Percentiles rank a stretch among this genome's conserved stretches.
phyloP scores from a whole-genome alignment of 2,888 invertebrate genomes.

The Adineta ricciae region DNA sequence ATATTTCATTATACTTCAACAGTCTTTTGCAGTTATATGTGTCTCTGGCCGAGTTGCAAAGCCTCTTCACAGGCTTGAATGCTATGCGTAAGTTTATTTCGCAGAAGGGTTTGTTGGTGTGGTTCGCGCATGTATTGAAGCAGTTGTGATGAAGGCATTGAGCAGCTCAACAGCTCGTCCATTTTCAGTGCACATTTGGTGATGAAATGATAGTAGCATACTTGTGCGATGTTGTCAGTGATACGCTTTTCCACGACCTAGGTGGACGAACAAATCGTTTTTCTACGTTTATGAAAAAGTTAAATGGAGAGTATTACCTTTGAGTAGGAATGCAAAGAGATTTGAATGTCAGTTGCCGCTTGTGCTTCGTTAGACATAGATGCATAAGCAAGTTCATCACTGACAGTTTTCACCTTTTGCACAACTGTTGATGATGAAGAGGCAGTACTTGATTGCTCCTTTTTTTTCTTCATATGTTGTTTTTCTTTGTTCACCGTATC shows the following conservation, averaged over 20 bases:
- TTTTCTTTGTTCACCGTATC: neutral
- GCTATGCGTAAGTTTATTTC: neutral
- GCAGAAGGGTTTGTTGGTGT: neutral
- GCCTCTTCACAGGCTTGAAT: neutral
- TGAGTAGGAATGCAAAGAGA: neutral
- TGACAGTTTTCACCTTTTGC: neutral
- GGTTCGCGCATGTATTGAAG: neutral
- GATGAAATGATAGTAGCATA: neutral
- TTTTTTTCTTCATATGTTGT: neutral
- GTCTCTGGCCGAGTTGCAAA: neutral
- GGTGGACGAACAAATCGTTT: neutral
- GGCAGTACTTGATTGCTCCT: neutral
- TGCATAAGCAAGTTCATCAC: neutral
- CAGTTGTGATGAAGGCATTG: neutral
- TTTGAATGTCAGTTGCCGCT: neutral
- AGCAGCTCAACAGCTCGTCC: neutral
- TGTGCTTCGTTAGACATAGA: neutral
- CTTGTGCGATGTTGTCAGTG: neutral
- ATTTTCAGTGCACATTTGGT: neutral
- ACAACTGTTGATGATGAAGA: neutral
- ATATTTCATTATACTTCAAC: no score
- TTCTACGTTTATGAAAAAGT: neutral
- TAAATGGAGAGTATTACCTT: neutral
- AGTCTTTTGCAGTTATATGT: no score
- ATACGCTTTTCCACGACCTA: neutral